Base-by-base conservation (phyloP, 1,140 invertebrate species). In the Eueides isabella region DNA sequence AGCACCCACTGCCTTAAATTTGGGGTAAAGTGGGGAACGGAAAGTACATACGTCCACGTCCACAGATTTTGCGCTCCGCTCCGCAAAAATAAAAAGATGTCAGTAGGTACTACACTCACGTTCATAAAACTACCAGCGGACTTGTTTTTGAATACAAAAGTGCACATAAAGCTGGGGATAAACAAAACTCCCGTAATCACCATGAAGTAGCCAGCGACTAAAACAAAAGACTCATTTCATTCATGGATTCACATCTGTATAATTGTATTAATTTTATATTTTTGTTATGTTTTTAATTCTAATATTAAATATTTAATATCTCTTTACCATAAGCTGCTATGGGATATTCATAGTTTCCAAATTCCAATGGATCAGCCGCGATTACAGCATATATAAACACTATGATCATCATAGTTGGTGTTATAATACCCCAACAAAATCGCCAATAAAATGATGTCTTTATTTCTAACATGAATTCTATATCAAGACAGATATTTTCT, bases 371-470 rank as follows among this genome's bases (percentile, higher is more conserved):
- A 68, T 94, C 89, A 7, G 94, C 85, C 23, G 90, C 93, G 5
- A 85, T 73, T 26, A 96, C 86, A 0, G 95, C 95, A 84, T 96
- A 96, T 0, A 96, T 80, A 64, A 96, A 95, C 33, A 97, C 96
- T 0, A 95, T 91, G n/a, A 96, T 92, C 79, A 98, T 94, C 74
- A 97, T 94, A 0, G 95, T 82, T 80, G 95, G 97, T 9, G 96
- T 96, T 28, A 98, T 91, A 70, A 97, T 83, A 28, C 95, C 95
- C 97, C 97, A 98, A 74, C 96, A 97, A 14, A 96, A 83, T 69
- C 96, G 95, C 97, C 97, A 98, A 86, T 97, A 98, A 0, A 95
- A 76, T 0, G 95, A 95, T 0, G 97, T 95, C 71, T 94, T 94
- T 16, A 94, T 94, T 4, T 95, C 95, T 64, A 97, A 90, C 97